Evolutionary conservation across 2,888 invertebrate genomes (phyloP).

Genomic region (Chymomyza fuscimana): DNA sequence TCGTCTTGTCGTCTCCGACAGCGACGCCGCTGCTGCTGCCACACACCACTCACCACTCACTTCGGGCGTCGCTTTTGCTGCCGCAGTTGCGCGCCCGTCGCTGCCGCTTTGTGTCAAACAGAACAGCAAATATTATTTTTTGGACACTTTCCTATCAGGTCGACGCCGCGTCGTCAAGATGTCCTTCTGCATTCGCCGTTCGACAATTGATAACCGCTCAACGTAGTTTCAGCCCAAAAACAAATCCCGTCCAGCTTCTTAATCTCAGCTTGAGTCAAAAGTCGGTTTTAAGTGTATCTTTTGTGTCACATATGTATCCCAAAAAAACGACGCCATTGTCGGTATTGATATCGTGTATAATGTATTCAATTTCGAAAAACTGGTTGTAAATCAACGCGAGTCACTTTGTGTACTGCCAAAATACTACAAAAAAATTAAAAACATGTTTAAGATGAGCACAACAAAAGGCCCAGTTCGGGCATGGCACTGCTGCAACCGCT

Average conservation of each 20-base stretch:
- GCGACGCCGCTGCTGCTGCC: not conserved
- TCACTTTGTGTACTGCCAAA: slow-evolving; percentile 40
- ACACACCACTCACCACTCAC: slow-evolving; percentile 21
- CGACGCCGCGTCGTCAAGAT: slow-evolving; percentile 63
- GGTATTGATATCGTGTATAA: slow-evolving; percentile 32
- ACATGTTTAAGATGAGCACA: slow-evolving; percentile 44
- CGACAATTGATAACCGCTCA: slow-evolving; percentile 75
- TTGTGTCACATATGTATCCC: not conserved
- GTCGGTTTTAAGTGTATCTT: not conserved
- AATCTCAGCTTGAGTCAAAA: not conserved
- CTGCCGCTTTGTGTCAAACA: slow-evolving; percentile 67
- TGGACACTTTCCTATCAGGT: slow-evolving; percentile 80
- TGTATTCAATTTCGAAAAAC: slow-evolving; percentile 38
- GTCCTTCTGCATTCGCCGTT: slow-evolving; percentile 76
- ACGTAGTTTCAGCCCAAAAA: slow-evolving; percentile 51
- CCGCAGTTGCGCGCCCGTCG: slow-evolving; percentile 35
- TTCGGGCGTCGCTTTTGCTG: slow-evolving; percentile 35
- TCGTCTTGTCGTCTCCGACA: slow-evolving; percentile 16
- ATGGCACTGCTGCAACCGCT: not conserved
- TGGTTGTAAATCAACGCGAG: slow-evolving; percentile 57
- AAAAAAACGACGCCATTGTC: not conserved
- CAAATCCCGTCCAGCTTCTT: slow-evolving; percentile 28
- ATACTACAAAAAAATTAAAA: slow-evolving; percentile 51
- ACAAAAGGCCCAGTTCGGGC: slow-evolving; percentile 6
- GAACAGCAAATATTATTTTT: slow-evolving; percentile 77